phyloP scores from a whole-genome alignment of 2,113 vertebrate genomes.

The Ceratotherium simum region DNA sequence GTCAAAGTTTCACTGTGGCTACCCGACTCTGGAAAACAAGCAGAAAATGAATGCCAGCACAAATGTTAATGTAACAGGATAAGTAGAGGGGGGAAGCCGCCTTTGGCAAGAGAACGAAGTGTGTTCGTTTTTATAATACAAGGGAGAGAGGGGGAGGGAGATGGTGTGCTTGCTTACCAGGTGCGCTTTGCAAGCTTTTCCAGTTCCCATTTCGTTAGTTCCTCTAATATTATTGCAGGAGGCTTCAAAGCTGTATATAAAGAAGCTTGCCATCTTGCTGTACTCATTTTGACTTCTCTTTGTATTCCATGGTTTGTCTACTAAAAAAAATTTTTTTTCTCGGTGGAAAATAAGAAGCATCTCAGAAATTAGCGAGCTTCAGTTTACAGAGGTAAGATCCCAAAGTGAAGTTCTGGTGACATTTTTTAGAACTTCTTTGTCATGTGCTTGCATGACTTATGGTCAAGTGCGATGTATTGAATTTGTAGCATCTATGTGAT shows the following conservation, averaged over 20 bases:
- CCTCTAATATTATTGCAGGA: constrained; percentile 41
- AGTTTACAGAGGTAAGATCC: not conserved
- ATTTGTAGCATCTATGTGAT: not conserved
- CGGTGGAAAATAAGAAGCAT: constrained; percentile 38
- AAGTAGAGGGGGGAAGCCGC: not conserved
- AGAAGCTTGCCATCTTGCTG: not conserved
- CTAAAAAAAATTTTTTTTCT: not conserved
- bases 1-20: constrained; percentile 41
- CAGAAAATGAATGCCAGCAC: constrained; percentile 44
- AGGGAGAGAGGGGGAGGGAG: not conserved
- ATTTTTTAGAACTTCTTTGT: not conserved
- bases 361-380: constrained; percentile 17
- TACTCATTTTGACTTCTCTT: constrained; percentile 41
- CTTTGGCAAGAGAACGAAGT: constrained; percentile 27
- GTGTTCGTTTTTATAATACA: not conserved
- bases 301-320: constrained; percentile 39
- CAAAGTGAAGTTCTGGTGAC: not conserved
- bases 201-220: constrained; percentile 11
- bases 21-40: constrained; percentile 27
- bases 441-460: not conserved
- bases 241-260: constrained; percentile 29
- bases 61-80: constrained; percentile 36
- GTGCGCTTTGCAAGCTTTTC: constrained; percentile 1
- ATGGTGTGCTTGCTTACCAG: not conserved
- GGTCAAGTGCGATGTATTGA: not conserved